phyloP scores from a whole-genome alignment of 92 coral and sea anemone species.

The Umimayanthus chanpuru region DNA sequence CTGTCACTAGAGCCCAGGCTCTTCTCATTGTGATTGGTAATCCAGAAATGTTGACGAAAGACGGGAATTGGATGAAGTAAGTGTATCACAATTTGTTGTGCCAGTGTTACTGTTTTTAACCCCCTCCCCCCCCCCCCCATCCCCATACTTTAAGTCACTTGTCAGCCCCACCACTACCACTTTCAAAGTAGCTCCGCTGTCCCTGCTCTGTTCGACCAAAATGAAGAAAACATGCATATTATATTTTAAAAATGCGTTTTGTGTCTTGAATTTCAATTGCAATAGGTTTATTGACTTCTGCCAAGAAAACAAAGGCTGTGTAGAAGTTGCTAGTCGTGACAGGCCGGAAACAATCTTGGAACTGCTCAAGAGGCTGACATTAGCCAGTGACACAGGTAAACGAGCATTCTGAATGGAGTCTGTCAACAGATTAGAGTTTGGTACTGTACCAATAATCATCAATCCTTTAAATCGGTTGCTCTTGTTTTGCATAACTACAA shows the following conservation, averaged over 20 bases:
- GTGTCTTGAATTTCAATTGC: background rate
- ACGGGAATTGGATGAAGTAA: conserved; percentile 70
- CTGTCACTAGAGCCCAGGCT: conserved; percentile 81
- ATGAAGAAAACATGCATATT: too few relatives aligned
- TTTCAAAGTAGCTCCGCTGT: too few relatives aligned
- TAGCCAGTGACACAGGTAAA: conserved; percentile 48
- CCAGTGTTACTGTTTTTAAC: too few relatives aligned
- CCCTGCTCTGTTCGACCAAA: too few relatives aligned
- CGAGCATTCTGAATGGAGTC: background rate
- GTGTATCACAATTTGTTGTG: background rate
- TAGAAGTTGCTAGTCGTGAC: conserved; percentile 47
- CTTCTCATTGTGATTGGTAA: conserved; percentile 73
- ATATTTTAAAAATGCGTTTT: too few relatives aligned
- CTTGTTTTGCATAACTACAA: too few relatives aligned
- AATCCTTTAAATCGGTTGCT: too few relatives aligned
- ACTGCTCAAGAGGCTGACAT: conserved; percentile 41
- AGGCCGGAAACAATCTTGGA: conserved; percentile 51
- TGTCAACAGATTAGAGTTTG: background rate
- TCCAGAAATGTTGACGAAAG: conserved; percentile 69
- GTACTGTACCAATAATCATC: background rate
- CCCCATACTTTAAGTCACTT: too few relatives aligned
- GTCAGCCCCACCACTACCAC: too few relatives aligned
- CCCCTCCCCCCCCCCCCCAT: too few relatives aligned
- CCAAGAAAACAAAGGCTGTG: conserved; percentile 36
- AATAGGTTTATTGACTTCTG: conserved; percentile 67